These are phyloP conservation scores for Ceratitis capitata DNA, from an alignment of 1,140 invertebrate species.

Conservation along the genomic window DNA sequence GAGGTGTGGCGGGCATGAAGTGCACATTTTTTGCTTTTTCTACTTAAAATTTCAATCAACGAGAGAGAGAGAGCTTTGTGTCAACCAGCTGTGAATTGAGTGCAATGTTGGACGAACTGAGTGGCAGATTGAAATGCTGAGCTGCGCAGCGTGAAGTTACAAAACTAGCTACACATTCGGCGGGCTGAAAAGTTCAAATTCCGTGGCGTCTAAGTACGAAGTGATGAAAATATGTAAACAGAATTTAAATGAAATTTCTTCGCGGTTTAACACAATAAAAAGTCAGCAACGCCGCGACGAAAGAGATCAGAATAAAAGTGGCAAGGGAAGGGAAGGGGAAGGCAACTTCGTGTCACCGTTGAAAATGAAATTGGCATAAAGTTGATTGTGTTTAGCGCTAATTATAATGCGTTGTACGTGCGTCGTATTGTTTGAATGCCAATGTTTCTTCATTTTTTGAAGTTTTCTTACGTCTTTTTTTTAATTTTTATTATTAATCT, in stretches of 20 bases:
- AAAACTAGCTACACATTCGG: neutral
- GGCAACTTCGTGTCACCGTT: no score
- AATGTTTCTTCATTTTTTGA: neutral
- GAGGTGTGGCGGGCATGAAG: neutral
- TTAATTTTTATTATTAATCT: neutral
- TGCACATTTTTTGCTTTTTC: no score
- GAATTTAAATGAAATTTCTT: neutral
- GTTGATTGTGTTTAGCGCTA: neutral
- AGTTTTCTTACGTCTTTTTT: neutral
- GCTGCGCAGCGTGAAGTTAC: neutral
- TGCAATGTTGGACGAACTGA: neutral
- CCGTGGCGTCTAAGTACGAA: neutral
- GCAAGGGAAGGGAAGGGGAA: neutral
- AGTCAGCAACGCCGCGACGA: no score
- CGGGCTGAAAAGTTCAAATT: neutral
- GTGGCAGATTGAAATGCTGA: neutral
- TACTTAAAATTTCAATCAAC: neutral
- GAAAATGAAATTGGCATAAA: slow-evolving; percentile 19
- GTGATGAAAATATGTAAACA: neutral
- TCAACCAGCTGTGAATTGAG: neutral
- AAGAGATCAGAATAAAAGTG: neutral
- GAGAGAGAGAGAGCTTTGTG: neutral
- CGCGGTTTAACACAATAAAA: neutral
- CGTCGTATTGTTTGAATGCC: neutral
- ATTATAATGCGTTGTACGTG: neutral